Base-by-base conservation (phyloP, 2,888 invertebrate genomes). In the Cinara cedri region DNA sequence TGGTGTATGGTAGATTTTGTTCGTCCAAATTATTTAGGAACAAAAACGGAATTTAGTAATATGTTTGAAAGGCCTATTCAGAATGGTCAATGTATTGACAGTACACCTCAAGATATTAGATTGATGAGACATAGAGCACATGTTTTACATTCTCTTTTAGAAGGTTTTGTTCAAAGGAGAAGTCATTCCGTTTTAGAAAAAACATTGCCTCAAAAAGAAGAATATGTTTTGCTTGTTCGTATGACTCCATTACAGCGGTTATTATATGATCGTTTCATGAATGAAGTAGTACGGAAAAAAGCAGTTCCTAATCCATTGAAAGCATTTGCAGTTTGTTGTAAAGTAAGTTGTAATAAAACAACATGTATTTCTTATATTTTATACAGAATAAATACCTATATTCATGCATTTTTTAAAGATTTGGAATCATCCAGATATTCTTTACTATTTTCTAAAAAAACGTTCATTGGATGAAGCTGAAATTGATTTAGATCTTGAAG, bases 1-100 rank as follows among this genome's bases (percentile, higher is more conserved):
- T 97, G 97, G 97, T 98, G 98, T 85, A 98, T 98, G 98, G 97
- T 98, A 0, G 98, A 99, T 86, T 99, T 98, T 87, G 98, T 98
- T 0, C 89, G 98, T 26, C 99, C 99, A 0, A 97, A 97, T 87
- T 98, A 96, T 86, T 89, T 99, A 55, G 99, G 98, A 81, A 95
- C 95, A 26, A 96, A 97, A 86, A 95, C 96, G 0, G 97, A 98
- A 86, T 99, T 99, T 86, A 93, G 94, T 84, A 97, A 98, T 86
- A 98, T 98, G 97, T 99, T 99, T 86, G 98, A 98, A 85, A 89
- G 97, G 16, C 99, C 99, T 0, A 99, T 99, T 83, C 96, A 95
- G 87, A 98, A 98, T 86, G 99, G 98, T 0, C 98, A 98, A 87
- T 98, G 98, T 86, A 93, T 95, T 54, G 98, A 99, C 86, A 97